Evolutionary conservation across 2,113 vertebrate genomes (phyloP), one percentile per base, ranked within the genome.

Genomic region (Laterallus jamaicensis): DNA sequence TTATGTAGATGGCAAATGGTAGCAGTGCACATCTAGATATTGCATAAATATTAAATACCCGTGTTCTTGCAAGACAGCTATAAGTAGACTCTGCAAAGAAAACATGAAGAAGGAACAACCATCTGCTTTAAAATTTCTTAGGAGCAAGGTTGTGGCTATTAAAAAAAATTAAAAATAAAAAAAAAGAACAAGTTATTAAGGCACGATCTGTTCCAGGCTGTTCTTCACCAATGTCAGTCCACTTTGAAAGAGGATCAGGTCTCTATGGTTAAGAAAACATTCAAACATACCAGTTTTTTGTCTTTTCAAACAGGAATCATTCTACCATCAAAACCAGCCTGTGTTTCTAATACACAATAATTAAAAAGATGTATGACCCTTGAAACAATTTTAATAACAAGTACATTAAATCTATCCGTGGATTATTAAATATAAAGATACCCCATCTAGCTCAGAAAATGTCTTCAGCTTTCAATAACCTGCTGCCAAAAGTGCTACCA

Each of bases 41-140:
- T 88, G 71, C 92, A 92, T 87, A 92, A 93, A 95, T 85, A 95
- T 94, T 88, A 95, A 92, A 92, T 66, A 93, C 11, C n/a, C 50
- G 54, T 85, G 71, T 88, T 93, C 90, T 92, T 88, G 67, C 60
- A 92, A 88, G 85, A 88, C 58, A 86, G 74, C 82, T 95, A 35
- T 82, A 94, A 74, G 93, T 58, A 82, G 75, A 83, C n/a, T 31
- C 50, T 67, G 86, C 15, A 90, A 92, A 86, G 67, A 88, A 95
- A 95, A 71, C 64, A 86, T 37, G 52, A 82, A 86, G 90, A 90
- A 73, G 35, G 59, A 92, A 88, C 85, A 82, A 79, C 82, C 86
- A 93, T 86, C 88, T 93, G 91, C 50, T 92, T 80, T 73, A 79
- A 58, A 75, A 93, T 79, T 91, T 89, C 81, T 84, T 8, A 85